A percentile compares a stretch with the other conserved stretches of the same genome.
Evolutionary conservation across 2,888 invertebrate species (phyloP).

Genomic region (Rhingia campestris): DNA sequence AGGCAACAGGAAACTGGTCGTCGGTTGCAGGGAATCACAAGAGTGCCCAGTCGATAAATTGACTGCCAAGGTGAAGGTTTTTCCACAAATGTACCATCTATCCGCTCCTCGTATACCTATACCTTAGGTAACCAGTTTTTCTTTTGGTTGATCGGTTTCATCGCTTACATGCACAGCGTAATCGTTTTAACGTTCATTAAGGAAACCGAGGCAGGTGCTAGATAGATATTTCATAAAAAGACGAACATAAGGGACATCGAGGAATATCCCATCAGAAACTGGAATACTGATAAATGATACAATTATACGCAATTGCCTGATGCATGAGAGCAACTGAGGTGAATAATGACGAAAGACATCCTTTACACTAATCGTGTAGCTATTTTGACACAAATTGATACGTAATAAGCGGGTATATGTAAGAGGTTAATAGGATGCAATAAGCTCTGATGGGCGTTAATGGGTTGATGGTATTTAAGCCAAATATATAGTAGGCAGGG

Average conservation of each 20-base stretch:
- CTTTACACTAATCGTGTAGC: slow-evolving; percentile 9
- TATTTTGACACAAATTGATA: slow-evolving; percentile 15
- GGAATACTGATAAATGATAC: slow-evolving; percentile 16
- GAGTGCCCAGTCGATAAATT: slow-evolving; percentile 9
- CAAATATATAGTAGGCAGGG: neutral
- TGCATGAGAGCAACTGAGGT: neutral
- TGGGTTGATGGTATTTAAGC: neutral
- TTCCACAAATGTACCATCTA: neutral
- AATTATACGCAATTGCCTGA: slow-evolving; percentile 15
- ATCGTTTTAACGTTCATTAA: slow-evolving; percentile 20
- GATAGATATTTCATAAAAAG: neutral
- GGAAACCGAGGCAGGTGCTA: slow-evolving; percentile 19
- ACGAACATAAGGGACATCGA: too few relatives aligned
- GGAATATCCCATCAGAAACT: neutral
- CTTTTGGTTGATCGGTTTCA: neutral
- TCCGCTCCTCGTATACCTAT: neutral
- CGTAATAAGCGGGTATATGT: neutral
- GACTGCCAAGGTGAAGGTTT: slow-evolving; percentile 20
- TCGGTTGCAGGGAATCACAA: neutral
- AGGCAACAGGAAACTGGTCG: neutral
- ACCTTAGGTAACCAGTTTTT: slow-evolving; percentile 2
- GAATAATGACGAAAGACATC: slow-evolving; percentile 6
- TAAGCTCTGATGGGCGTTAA: slow-evolving; percentile 14
- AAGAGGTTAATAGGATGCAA: neutral
- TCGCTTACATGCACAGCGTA: neutral